phyloP scores from a whole-genome alignment of 2,113 vertebrate genomes.

The Junco hyemalis region DNA sequence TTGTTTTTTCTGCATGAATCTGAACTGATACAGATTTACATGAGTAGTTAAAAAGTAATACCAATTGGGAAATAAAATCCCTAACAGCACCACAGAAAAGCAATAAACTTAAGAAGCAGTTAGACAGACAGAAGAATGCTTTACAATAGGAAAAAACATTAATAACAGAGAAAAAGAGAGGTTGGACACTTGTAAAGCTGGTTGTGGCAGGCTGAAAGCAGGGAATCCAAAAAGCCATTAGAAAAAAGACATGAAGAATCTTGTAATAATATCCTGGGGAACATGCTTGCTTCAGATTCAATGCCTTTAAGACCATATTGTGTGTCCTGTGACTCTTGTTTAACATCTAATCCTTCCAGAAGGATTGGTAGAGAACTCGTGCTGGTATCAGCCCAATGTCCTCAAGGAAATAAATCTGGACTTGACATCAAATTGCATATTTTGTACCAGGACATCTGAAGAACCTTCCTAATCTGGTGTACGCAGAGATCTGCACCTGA shows the following conservation, averaged over 20 bases:
- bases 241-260: conserved; percentile 7
- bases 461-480: conserved; percentile 4
- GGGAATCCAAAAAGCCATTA: conserved; percentile 9
- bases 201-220: background rate
- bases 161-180: background rate
- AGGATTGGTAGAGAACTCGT: background rate
- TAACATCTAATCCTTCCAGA: background rate
- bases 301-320: background rate
- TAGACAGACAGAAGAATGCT: conserved; percentile 10
- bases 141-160: background rate
- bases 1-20: conserved; percentile 42
- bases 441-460: background rate
- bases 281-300: background rate
- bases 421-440: conserved; percentile 7
- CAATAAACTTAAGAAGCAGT: conserved; percentile 42
- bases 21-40: conserved; percentile 56
- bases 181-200: conserved; percentile 4
- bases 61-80: conserved; percentile 6
- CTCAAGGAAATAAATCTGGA: conserved; percentile 41
- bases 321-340: background rate
- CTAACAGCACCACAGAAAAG: background rate
- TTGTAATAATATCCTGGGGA: conserved; percentile 30
- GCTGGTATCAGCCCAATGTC: background rate
- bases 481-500: background rate
- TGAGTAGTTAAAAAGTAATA: conserved; percentile 42